These are phyloP conservation scores for Drosophila borborema DNA, from an alignment of 2,888 invertebrate genomes.

Conservation along the genomic window DNA sequence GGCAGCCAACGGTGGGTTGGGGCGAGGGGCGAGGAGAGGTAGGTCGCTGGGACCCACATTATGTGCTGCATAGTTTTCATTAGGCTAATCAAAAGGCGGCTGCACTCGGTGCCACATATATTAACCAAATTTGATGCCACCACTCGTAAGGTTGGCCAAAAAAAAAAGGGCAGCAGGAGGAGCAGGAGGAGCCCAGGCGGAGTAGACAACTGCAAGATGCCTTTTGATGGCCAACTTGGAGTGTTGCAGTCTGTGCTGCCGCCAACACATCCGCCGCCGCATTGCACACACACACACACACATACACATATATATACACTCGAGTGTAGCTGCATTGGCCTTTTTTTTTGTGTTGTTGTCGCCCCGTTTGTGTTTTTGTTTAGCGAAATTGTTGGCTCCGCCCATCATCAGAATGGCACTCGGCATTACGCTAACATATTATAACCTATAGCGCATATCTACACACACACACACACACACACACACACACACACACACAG, in stretches of 20 bases:
- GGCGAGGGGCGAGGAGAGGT: not conserved
- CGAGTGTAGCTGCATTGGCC: conserved; percentile 51
- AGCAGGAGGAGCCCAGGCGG: not conserved
- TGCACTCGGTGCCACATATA: conserved; percentile 58
- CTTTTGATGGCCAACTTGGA: conserved; percentile 65
- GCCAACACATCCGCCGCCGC: conserved; percentile 71
- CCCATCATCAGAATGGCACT: conserved; percentile 80
- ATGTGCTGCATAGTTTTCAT: conserved; percentile 75
- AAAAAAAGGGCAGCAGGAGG: conserved; percentile 17
- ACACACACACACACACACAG: conserved; percentile 7
- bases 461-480: conserved; percentile 46
- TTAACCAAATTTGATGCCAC: conserved; percentile 72
- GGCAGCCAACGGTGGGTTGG: not conserved
- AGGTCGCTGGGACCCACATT: conserved; percentile 17
- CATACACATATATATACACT: conserved; percentile 17
- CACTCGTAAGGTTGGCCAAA: conserved; percentile 29
- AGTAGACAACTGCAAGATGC: conserved; percentile 60
- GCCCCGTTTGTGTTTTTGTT: conserved; percentile 70
- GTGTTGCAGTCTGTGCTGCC: conserved; percentile 60
- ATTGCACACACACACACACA: conserved; percentile 40
- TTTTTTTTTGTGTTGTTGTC: conserved; percentile 60
- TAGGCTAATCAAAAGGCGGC: conserved; percentile 76
- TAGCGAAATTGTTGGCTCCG: conserved; percentile 80
- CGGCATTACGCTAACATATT: conserved; percentile 81
- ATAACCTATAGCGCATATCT: conserved; percentile 66